Percentiles rank a stretch among this genome's conserved stretches.
Evolutionary conservation across 2,797 vertebrate species (phyloP).

Genomic region (Sebastes hubbsi): DNA sequence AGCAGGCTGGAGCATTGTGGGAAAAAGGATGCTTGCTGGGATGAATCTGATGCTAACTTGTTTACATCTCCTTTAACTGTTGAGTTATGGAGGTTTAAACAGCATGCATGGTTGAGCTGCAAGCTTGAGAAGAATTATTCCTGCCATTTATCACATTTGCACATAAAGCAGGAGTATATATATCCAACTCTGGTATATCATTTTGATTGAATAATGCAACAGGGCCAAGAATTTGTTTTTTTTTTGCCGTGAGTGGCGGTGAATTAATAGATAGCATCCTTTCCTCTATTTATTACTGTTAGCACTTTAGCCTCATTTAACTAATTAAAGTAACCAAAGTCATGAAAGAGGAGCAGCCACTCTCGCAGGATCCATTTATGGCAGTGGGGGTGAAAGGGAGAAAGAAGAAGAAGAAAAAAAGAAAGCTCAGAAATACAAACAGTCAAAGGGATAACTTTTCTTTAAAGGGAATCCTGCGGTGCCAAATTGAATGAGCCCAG

Average conservation of each 20-base stretch:
- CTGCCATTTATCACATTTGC: background rate
- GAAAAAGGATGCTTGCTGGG: conserved; percentile 47
- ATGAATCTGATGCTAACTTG: conserved; percentile 35
- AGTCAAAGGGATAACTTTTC: conserved; percentile 99
- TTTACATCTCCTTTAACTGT: conserved; percentile 36
- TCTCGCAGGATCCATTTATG: conserved; percentile 97
- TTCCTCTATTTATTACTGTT: conserved; percentile 69
- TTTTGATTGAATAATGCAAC: background rate
- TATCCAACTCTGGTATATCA: background rate
- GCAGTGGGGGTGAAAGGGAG: conserved; percentile 74
- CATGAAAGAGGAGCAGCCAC: conserved; percentile 90
- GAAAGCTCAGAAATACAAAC: conserved; percentile 99
- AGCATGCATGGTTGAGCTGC: background rate
- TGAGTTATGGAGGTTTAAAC: conserved; percentile 18
- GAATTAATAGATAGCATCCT: conserved; percentile 61
- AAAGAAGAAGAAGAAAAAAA: conserved; percentile 66
- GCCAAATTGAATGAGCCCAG: conserved; percentile 99
- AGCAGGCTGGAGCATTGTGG: conserved; percentile 49
- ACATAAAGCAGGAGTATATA: background rate
- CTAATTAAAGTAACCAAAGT: conserved; percentile 99
- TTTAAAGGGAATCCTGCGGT: conserved; percentile 98
- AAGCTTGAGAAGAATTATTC: background rate
- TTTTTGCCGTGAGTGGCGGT: background rate
- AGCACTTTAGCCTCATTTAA: conserved; percentile 89
- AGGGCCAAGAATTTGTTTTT: background rate